These are phyloP conservation scores for Haemorhous mexicanus DNA, from an alignment of 2,113 vertebrate genomes.

Conservation along the genomic window DNA sequence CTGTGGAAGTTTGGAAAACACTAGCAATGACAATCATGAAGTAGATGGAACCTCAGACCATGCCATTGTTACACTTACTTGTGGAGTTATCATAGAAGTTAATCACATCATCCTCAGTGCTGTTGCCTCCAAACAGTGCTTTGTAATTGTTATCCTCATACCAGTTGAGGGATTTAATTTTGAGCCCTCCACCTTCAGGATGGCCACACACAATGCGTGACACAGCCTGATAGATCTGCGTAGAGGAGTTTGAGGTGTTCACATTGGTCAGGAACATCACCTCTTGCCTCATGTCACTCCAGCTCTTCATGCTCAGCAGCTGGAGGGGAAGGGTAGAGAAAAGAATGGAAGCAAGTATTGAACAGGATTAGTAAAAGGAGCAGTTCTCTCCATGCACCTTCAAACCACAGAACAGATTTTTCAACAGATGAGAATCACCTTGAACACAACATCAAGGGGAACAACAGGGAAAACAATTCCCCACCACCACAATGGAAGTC, in stretches of 20 bases:
- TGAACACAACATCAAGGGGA: neutral
- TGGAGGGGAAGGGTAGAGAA: neutral
- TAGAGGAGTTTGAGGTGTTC: conserved; percentile 83
- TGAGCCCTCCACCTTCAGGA: conserved; percentile 92
- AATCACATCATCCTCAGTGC: conserved; percentile 71
- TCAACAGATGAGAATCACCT: neutral
- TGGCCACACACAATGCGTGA: conserved; percentile 95
- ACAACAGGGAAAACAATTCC: neutral
- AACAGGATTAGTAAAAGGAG: neutral
- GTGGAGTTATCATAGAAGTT: conserved; percentile 80
- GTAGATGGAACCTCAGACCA: neutral
- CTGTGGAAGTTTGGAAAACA: neutral
- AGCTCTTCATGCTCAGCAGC: conserved; percentile 90
- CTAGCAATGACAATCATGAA: neutral
- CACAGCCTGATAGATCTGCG: conserved; percentile 92
- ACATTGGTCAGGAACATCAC: conserved; percentile 83
- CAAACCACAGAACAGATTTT: neutral
- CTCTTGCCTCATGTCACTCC: conserved; percentile 93
- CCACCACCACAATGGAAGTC: accelerated
- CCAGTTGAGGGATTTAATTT: conserved; percentile 99
- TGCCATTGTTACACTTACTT: conserved; percentile 65
- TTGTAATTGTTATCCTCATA: conserved; percentile 99
- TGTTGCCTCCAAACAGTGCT: conserved; percentile 86
- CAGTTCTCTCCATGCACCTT: neutral
- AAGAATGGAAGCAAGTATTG: neutral